Evolutionary conservation across 1,140 invertebrate species (phyloP).

Genomic region (Psix sp.): DNA sequence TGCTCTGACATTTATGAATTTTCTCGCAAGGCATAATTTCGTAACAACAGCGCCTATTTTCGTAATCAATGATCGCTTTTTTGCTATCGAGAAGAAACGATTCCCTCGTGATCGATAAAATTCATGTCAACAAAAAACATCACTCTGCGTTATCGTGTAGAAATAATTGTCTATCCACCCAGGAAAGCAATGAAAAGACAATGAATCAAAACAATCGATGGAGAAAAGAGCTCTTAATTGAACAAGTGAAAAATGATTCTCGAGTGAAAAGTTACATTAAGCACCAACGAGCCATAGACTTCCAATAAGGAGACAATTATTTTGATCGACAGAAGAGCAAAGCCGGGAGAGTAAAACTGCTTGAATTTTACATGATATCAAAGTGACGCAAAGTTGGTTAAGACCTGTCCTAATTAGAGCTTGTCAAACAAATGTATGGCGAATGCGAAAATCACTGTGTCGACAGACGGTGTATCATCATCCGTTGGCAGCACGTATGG

Average conservation of each 20-base stretch:
- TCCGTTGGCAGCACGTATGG: constrained; percentile 26
- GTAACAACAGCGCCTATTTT: constrained; percentile 6
- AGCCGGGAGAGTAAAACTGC: too few species aligned
- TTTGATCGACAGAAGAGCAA: background rate
- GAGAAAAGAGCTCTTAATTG: constrained; percentile 17
- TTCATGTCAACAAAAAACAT: constrained; percentile 9
- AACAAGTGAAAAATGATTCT: constrained; percentile 8
- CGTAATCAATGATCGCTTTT: constrained; percentile 1
- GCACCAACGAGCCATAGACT: background rate
- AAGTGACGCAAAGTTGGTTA: too few species aligned
- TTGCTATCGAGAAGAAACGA: background rate
- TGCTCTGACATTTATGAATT: too few species aligned
- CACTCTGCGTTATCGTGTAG: constrained; percentile 1
- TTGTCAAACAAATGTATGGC: too few species aligned
- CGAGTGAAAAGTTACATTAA: background rate
- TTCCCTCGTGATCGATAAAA: constrained; percentile 16
- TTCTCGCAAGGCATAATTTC: too few species aligned
- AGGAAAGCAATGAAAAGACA: background rate
- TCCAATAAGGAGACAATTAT: background rate
- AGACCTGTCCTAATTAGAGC: too few species aligned
- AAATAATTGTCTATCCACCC: background rate
- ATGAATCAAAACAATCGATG: constrained; percentile 3
- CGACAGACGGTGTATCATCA: constrained; percentile 9
- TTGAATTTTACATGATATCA: too few species aligned
- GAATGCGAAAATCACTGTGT: too few species aligned